Evolutionary conservation across 2,888 invertebrate genomes (phyloP).

Genomic region (Tuta absoluta): DNA sequence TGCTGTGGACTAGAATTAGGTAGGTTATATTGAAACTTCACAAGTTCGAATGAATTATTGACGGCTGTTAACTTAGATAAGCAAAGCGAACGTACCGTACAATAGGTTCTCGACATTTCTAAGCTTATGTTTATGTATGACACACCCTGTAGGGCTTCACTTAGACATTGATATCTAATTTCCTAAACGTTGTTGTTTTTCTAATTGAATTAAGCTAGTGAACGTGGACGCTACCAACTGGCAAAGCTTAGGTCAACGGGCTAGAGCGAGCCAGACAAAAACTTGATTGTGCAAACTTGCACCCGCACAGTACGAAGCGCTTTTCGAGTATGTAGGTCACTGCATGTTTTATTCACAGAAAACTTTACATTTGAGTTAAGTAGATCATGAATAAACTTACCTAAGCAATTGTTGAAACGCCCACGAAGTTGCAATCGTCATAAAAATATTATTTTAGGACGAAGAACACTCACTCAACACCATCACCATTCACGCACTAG

Average conservation of each 20-base stretch:
- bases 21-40: background rate
- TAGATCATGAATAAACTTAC: conserved; percentile 23
- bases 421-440: conserved; percentile 24
- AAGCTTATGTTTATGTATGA: conserved; percentile 16
- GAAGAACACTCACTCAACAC: conserved; percentile 26
- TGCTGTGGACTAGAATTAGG: too few species aligned
- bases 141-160: conserved; percentile 23
- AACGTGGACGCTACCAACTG: conserved; percentile 23
- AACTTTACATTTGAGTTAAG: background rate
- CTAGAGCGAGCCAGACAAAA: conserved; percentile 28
- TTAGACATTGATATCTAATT: conserved; percentile 8
- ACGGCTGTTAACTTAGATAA: background rate
- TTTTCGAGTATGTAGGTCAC: conserved; percentile 11
- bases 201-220: conserved; percentile 20
- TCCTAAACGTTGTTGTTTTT: conserved; percentile 5
- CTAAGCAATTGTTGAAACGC: conserved; percentile 28
- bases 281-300: conserved; percentile 38
- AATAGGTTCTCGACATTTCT: conserved; percentile 20
- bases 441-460: conserved; percentile 27
- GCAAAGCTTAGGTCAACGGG: conserved; percentile 28
- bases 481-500: conserved; percentile 20
- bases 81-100: background rate
- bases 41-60: background rate
- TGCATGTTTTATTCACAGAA: background rate
- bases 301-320: conserved; percentile 19